Evolutionary conservation across 2,797 vertebrate genomes (phyloP), one percentile per base, ranked within the genome.

Genomic region (Girardinus metallicus): DNA sequence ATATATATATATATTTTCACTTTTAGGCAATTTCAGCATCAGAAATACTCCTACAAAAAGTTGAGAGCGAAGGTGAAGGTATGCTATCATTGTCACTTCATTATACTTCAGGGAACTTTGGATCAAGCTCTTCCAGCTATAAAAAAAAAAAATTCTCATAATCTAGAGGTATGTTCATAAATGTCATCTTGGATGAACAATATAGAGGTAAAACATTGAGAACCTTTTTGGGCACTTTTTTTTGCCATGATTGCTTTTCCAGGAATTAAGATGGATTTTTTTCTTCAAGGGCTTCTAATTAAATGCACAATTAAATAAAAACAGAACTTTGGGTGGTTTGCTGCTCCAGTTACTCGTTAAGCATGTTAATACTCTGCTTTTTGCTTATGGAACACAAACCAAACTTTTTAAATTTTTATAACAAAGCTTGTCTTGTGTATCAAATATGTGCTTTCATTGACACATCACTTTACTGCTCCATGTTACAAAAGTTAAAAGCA

Each of bases 81-180:
- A 51, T 34, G 21, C 15, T 3, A 46, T 64, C 31, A 64, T 21
- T 64, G 60, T 34, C 15, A 62, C 60, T 62, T 62, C 60, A 53
- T 64, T 64, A 18, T 64, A 64, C 60, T 64, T 64, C 60, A 64
- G 31, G 60, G 31, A 64, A 64, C 60, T 64, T 64, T 64, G 31
- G 60, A 31, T 64, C 60, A 64, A 16, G 29, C 13, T 64, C 60
- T 18, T 64, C 31, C 60, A 16, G 31, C 60, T 21, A 36, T 18
- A 34, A 36, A 64, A 62, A n/a, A 44, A 43, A 43, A 7, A 51
- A 51, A 8, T 29, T 57, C 23, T 31, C 12, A 13, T 15, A 64
- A 31, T 62, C 31, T 36, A 34, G 60, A 64, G 31, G 29, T 31
- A 64, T 64, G 29, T 64, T 31, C 2, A 0, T 64, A 31, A 60